phyloP scores from a whole-genome alignment of 2,797 vertebrate species.

The Ptychobarbus kaznakovi region DNA sequence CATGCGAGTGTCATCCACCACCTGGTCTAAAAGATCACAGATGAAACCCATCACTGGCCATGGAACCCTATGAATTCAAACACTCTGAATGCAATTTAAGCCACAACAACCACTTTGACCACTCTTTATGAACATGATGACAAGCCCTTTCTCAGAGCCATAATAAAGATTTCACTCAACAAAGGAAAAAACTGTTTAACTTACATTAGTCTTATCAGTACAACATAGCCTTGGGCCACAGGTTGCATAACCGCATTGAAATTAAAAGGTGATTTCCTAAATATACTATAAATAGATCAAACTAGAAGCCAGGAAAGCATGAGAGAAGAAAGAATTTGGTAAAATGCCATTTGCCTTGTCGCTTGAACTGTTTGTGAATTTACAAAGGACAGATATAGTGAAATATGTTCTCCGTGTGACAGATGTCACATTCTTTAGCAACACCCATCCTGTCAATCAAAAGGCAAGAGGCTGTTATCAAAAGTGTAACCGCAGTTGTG shows the following conservation, averaged over 20 bases:
- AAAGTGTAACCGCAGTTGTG: background rate
- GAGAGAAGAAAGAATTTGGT: background rate
- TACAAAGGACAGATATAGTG: background rate
- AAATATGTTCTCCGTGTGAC: background rate
- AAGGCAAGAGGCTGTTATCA: background rate
- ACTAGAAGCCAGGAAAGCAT: background rate
- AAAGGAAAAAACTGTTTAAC: conserved; percentile 16
- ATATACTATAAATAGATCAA: background rate
- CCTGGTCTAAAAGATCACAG: conserved; percentile 50
- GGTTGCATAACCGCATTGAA: background rate
- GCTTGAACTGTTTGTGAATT: conserved; percentile 28
- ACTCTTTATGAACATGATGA: conserved; percentile 57
- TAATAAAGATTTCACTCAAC: background rate
- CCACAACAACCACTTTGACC: conserved; percentile 54
- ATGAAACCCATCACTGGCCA: conserved; percentile 32
- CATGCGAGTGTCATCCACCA: background rate
- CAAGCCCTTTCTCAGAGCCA: conserved; percentile 4
- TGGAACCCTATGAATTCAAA: conserved; percentile 29
- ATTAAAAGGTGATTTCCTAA: conserved; percentile 4
- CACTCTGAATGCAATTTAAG: conserved; percentile 47
- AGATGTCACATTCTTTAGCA: background rate
- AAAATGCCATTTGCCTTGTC: background rate
- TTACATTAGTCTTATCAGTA: background rate
- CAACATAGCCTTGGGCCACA: background rate
- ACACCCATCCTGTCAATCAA: background rate